A percentile compares a stretch with the other conserved stretches of the same genome.
Evolutionary conservation across 1,140 invertebrate species (phyloP).

Genomic region (Scaptodrosophila lebanonensis): DNA sequence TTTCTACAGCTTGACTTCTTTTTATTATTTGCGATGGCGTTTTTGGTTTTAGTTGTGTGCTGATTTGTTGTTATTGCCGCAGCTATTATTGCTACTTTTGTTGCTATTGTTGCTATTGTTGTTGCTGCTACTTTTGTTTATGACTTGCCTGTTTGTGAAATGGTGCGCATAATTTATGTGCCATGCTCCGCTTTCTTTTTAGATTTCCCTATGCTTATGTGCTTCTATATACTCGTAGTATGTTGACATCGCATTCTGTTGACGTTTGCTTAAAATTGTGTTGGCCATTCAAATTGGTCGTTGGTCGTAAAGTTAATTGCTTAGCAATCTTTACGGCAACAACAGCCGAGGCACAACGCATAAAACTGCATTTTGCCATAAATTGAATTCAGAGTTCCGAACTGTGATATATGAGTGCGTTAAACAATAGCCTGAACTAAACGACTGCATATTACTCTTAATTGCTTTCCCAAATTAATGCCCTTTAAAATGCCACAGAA

Average conservation of each 20-base stretch:
- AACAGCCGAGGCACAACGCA: too few relatives aligned
- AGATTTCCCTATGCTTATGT: slow-evolving; percentile 18
- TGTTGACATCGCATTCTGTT: slow-evolving; percentile 35
- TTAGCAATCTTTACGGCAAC: too few relatives aligned
- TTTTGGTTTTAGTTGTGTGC: slow-evolving; percentile 5
- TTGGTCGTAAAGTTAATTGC: slow-evolving; percentile 45
- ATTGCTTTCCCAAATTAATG: too few relatives aligned
- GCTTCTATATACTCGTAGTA: slow-evolving; percentile 2
- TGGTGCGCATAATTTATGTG: slow-evolving; percentile 40
- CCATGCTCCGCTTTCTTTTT: slow-evolving; percentile 23
- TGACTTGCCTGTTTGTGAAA: not conserved
- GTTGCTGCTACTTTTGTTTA: not conserved
- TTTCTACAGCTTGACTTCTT: slow-evolving; percentile 20
- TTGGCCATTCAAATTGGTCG: slow-evolving; percentile 24
- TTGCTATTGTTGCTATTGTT: not conserved
- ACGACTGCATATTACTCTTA: too few relatives aligned
- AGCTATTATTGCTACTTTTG: slow-evolving; percentile 10
- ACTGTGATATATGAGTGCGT: too few relatives aligned
- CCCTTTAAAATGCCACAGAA: too few relatives aligned
- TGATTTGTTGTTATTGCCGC: not conserved
- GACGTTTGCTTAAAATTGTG: slow-evolving; percentile 45
- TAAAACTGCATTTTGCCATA: too few relatives aligned
- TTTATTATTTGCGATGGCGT: slow-evolving; percentile 8
- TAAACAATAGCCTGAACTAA: too few relatives aligned
- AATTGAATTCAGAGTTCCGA: too few relatives aligned